A percentile compares a stretch with the other conserved stretches of the same genome.
Evolutionary conservation across 2,113 vertebrate genomes (phyloP).

Genomic region (Apus apus): DNA sequence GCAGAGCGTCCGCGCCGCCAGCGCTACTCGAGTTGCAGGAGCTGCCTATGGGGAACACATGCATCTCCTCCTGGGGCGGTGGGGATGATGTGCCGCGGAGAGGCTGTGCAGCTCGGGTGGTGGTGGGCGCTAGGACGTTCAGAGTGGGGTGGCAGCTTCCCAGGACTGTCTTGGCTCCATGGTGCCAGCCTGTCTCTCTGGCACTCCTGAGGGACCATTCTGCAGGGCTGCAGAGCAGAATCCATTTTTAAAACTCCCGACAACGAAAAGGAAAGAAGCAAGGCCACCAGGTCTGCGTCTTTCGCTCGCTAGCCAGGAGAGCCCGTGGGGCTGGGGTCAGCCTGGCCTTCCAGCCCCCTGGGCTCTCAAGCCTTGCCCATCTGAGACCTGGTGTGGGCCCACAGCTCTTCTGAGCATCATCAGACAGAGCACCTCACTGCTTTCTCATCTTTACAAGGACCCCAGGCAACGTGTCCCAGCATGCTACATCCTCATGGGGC

Average conservation of each 20-base stretch:
- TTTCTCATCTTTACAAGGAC: constrained; percentile 45
- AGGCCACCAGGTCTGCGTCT: constrained; percentile 54
- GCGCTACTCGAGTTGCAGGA: constrained; percentile 72
- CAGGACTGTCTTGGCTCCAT: constrained; percentile 72
- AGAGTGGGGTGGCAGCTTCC: constrained; percentile 72
- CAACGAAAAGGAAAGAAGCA: constrained; percentile 68
- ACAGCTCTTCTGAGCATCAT: background rate
- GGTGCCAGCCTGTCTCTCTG: constrained; percentile 74
- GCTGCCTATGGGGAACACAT: constrained; percentile 74
- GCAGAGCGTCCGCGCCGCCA: constrained; percentile 63
- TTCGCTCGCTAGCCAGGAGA: background rate
- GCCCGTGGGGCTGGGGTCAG: constrained; percentile 49
- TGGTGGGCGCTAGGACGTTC: constrained; percentile 73
- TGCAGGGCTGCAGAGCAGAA: constrained; percentile 73
- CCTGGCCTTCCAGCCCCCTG: constrained; percentile 56
- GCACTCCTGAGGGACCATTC: constrained; percentile 74
- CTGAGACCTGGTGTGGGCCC: constrained; percentile 51
- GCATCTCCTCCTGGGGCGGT: constrained; percentile 75
- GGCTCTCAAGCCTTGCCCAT: constrained; percentile 39
- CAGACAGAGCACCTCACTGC: constrained; percentile 32
- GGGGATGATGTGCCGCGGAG: constrained; percentile 75
- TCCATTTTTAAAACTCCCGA: constrained; percentile 72
- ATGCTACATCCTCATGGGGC: constrained; percentile 39
- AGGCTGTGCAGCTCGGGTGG: constrained; percentile 73
- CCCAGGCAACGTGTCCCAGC: constrained; percentile 46